Evolutionary conservation across 2,113 vertebrate species (phyloP).

Genomic region (Oxyruncus cristatus): DNA sequence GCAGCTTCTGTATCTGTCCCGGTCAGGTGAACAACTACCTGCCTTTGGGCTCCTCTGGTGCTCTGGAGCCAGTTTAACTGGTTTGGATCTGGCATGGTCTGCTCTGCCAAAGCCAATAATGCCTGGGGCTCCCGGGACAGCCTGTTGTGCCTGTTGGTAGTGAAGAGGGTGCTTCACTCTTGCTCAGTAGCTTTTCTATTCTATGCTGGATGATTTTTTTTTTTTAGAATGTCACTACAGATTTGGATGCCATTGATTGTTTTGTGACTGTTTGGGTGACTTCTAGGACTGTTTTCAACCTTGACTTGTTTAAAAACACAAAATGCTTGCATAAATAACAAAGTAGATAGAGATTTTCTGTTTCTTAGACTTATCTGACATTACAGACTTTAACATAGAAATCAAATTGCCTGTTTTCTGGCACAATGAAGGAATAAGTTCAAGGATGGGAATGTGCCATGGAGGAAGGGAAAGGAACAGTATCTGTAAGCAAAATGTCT

Average conservation of each 20-base stretch:
- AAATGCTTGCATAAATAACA: neutral
- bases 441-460: neutral
- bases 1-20: neutral
- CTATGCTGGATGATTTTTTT: neutral
- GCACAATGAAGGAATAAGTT: neutral
- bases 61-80: conserved; percentile 51
- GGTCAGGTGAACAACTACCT: conserved; percentile 7
- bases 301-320: neutral
- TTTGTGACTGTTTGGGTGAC: neutral
- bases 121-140: conserved; percentile 27
- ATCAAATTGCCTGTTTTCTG: neutral
- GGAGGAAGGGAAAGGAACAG: neutral
- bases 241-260: neutral
- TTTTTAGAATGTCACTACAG: neutral
- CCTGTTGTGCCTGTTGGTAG: conserved; percentile 41
- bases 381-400: neutral
- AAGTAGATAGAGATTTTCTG: neutral
- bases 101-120: conserved; percentile 28
- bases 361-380: neutral
- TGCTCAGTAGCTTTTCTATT: neutral
- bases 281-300: neutral
- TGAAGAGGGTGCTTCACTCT: neutral
- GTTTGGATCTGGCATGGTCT: conserved; percentile 34
- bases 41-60: neutral
- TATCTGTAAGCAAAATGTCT: neutral